Conservation (phyloP, 2,797 vertebrate genomes). For the Buceros bicornis region DNA sequence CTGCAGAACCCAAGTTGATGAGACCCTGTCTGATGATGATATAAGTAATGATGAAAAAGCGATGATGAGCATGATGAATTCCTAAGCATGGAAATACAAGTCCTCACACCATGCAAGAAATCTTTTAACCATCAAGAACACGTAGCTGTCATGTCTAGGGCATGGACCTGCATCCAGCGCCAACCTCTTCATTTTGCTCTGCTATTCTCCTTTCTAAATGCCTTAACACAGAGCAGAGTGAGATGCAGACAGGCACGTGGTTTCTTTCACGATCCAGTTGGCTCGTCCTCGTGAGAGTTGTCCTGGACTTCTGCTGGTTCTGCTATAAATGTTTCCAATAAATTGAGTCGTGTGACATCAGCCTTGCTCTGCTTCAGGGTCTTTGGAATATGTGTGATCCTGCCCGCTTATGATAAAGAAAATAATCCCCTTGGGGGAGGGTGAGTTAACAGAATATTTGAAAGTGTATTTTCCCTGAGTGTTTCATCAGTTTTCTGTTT, state of each 20-base stretch:
- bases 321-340: neutral
- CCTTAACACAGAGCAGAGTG: neutral
- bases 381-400: neutral
- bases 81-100: neutral
- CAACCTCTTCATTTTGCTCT: neutral
- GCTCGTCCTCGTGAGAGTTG: neutral
- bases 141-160: rapidly evolving
- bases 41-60: neutral
- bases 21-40: neutral
- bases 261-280: neutral
- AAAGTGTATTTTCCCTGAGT: neutral
- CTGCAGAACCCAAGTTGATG: neutral
- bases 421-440: neutral
- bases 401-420: rapidly evolving
- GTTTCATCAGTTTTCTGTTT: neutral
- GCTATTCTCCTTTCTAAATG: neutral
- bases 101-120: neutral
- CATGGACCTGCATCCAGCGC: neutral
- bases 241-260: neutral
- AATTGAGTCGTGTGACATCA: rapidly evolving
- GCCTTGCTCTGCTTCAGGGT: neutral
- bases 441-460: neutral
- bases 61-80: rapidly evolving
- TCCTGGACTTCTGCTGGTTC: neutral
- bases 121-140: neutral